phyloP scores from a whole-genome alignment of 2,888 invertebrate species.

The Acholoe squamosa region DNA sequence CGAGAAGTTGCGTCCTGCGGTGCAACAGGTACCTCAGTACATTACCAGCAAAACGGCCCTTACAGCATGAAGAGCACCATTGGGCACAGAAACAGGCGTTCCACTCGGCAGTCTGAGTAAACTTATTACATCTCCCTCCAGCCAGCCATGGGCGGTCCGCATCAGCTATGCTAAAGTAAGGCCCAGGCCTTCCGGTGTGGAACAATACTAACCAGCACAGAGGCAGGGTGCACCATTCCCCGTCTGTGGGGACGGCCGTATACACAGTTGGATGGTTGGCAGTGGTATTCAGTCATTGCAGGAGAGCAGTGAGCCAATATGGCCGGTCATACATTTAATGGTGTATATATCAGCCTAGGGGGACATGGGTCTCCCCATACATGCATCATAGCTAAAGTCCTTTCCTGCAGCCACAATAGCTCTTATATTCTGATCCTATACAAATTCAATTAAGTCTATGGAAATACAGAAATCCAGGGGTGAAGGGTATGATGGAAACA shows the following conservation, averaged over 20 bases:
- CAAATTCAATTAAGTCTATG: no score
- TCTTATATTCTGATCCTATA: no score
- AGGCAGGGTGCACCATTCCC: neutral
- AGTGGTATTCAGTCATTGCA: neutral
- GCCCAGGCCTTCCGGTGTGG: neutral
- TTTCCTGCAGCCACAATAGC: neutral
- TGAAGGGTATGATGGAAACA: no score
- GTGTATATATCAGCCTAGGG: neutral
- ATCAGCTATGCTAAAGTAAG: neutral
- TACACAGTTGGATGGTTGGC: conserved; percentile 6
- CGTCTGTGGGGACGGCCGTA: neutral
- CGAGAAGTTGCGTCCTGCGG: no score
- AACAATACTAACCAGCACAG: neutral
- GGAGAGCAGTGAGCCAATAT: neutral
- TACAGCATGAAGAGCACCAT: neutral
- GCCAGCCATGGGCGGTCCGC: neutral
- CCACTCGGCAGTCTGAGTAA: neutral
- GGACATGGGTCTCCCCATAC: neutral
- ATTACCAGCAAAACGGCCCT: neutral
- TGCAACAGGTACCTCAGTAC: neutral
- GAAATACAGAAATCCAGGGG: no score
- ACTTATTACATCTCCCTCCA: neutral
- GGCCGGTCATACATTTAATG: neutral
- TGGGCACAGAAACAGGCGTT: neutral
- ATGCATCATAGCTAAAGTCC: neutral